These are phyloP conservation scores for Metallyticus violacea DNA, from an alignment of 2,888 invertebrate genomes.

Conservation along the genomic window DNA sequence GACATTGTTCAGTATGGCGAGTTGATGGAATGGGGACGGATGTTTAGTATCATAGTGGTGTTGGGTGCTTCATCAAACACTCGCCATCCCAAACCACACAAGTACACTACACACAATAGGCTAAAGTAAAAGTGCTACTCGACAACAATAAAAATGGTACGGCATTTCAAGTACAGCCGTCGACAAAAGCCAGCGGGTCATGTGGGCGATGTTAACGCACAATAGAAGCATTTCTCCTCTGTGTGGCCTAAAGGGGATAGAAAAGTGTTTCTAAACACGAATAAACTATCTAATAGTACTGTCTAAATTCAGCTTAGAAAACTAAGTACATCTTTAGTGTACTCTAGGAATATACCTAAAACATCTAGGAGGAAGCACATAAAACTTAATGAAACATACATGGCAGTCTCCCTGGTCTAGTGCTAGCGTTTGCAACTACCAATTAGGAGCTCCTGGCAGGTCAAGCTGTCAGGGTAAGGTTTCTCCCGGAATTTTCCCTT, in stretches of 20 bases:
- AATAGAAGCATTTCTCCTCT: background rate
- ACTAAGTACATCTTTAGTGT: no score
- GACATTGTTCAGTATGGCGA: background rate
- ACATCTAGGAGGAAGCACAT: no score
- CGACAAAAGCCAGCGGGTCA: background rate
- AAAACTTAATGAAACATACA: no score
- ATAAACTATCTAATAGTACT: no score
- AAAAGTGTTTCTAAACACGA: no score
- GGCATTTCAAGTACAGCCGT: background rate
- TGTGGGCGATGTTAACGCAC: background rate
- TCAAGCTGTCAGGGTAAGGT: no score
- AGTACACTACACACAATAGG: background rate
- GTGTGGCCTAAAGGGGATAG: background rate
- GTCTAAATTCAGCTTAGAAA: no score
- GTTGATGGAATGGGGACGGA: background rate
- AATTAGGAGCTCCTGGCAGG: no score
- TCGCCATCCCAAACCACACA: background rate
- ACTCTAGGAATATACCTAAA: no score
- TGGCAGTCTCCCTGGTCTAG: no score
- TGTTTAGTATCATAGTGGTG: constrained; percentile 16
- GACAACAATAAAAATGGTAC: background rate
- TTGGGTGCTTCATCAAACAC: background rate
- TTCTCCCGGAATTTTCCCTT: no score
- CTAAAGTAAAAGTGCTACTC: background rate
- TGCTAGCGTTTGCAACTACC: no score